phyloP scores from a whole-genome alignment of 2,888 invertebrate genomes.

The Coenonympha arcania region DNA sequence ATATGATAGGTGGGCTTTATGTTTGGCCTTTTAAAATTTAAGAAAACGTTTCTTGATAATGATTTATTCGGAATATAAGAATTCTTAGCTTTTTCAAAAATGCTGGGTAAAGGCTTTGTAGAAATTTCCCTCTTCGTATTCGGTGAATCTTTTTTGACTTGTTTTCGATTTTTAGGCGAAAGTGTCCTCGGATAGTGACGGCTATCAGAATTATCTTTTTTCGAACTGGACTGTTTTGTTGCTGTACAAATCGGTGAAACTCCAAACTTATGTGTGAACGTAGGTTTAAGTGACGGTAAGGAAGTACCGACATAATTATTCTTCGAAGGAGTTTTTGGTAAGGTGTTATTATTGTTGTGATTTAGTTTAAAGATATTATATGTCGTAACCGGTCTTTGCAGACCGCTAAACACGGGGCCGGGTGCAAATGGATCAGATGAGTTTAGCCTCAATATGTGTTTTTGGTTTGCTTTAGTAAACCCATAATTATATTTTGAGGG shows the following conservation, averaged over 20 bases:
- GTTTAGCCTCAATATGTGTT: conserved; percentile 52
- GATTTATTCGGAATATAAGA: conserved; percentile 65
- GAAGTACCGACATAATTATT: conserved; percentile 44
- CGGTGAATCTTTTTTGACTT: conserved; percentile 42
- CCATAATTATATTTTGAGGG: conserved; percentile 58
- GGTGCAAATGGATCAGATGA: conserved; percentile 68
- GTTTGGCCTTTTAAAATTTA: conserved; percentile 64
- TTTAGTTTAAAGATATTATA: conserved; percentile 67
- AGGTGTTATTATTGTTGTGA: conserved; percentile 62
- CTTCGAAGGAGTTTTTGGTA: conserved; percentile 60
- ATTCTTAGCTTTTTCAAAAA: conserved; percentile 66
- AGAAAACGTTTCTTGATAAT: conserved; percentile 62
- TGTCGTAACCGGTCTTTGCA: conserved; percentile 60
- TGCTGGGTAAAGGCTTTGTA: conserved; percentile 50
- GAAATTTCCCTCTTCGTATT: conserved; percentile 49
- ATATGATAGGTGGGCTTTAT: conserved; percentile 60
- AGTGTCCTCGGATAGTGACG: conserved; percentile 43
- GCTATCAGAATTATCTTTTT: conserved; percentile 47
- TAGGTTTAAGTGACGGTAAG: conserved; percentile 58
- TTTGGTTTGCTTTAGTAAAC: conserved; percentile 56
- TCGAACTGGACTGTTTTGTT: conserved; percentile 42
- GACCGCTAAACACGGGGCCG: conserved; percentile 68
- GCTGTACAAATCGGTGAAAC: conserved; percentile 54
- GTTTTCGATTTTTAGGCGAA: conserved; percentile 57
- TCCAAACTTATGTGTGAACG: conserved; percentile 67